Conservation (phyloP, 2,797 vertebrate species). For the Pipistrellus pygmaeus region DNA sequence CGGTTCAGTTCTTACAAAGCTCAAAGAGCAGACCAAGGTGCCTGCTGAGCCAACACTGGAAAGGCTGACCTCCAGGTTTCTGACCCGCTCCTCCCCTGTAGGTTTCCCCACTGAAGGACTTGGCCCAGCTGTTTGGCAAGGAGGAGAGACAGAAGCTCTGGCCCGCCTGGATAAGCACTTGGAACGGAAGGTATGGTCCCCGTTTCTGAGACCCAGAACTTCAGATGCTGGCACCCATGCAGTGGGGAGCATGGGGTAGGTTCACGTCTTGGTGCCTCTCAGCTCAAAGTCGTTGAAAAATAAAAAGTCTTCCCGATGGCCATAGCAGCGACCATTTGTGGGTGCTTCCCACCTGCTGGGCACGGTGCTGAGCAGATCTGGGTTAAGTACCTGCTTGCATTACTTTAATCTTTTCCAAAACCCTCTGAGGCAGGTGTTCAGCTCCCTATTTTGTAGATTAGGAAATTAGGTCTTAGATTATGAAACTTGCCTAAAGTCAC, state of each 20-base stretch:
- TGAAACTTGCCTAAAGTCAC: conserved; percentile 17
- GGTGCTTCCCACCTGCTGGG: neutral
- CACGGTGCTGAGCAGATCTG: neutral
- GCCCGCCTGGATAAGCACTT: conserved; percentile 96
- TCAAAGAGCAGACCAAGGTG: neutral
- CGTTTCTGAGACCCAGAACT: neutral
- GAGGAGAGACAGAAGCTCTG: conserved; percentile 96
- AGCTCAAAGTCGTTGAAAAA: neutral
- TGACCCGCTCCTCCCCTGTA: conserved; percentile 77
- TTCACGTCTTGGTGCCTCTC: neutral
- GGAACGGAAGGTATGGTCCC: conserved; percentile 95
- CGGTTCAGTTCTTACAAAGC: neutral
- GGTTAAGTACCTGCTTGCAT: neutral
- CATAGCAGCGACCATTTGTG: neutral
- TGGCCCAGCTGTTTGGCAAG: conserved; percentile 93
- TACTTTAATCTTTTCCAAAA: neutral
- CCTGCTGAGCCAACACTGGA: neutral
- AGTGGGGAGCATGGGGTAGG: neutral
- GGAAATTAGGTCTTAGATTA: neutral
- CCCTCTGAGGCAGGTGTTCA: neutral
- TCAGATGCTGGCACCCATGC: neutral
- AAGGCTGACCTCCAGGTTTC: neutral
- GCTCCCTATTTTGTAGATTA: neutral
- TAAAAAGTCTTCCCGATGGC: neutral
- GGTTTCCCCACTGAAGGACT: conserved; percentile 94